These are phyloP conservation scores for Archips crataeganus DNA, from an alignment of 2,888 invertebrate species.

Conservation along the genomic window DNA sequence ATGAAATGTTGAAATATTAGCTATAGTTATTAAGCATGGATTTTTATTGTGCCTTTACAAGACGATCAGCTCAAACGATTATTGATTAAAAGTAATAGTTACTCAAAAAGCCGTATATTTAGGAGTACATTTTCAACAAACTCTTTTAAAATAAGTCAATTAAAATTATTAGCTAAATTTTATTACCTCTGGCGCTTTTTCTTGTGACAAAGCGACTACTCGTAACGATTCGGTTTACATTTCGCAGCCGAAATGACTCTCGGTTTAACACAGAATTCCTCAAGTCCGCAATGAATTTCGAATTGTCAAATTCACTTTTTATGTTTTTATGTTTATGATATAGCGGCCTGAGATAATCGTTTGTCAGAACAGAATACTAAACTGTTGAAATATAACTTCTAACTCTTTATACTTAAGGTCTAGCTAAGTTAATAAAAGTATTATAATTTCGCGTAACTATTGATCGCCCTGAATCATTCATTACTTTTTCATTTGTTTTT, in stretches of 20 bases:
- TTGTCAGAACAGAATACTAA: conserved; percentile 12
- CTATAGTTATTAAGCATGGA: conserved; percentile 22
- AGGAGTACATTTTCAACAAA: not conserved
- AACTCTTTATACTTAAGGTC: conserved; percentile 29
- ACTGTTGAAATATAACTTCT: conserved; percentile 34
- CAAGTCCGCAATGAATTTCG: too few relatives aligned
- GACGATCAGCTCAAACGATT: not conserved
- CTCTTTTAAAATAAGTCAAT: not conserved
- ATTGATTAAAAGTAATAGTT: not conserved
- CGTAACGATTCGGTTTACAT: too few relatives aligned
- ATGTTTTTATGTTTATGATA: too few relatives aligned
- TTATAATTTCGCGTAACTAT: not conserved
- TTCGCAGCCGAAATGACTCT: too few relatives aligned
- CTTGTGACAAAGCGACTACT: too few relatives aligned
- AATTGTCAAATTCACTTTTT: too few relatives aligned
- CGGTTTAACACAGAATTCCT: too few relatives aligned
- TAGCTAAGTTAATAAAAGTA: conserved; percentile 3
- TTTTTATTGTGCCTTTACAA: conserved; percentile 31
- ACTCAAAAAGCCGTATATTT: not conserved
- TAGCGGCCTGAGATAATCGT: conserved; percentile 28
- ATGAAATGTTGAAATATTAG: conserved; percentile 32
- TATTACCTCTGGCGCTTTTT: too few relatives aligned
- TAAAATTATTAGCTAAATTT: conserved; percentile 30
- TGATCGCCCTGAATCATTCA: not conserved
- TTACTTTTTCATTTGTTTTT: too few relatives aligned